Percentiles rank a stretch among this genome's conserved stretches.
phyloP scores from a whole-genome alignment of 2,888 invertebrate species.

The Hydrotaea diabolus region DNA sequence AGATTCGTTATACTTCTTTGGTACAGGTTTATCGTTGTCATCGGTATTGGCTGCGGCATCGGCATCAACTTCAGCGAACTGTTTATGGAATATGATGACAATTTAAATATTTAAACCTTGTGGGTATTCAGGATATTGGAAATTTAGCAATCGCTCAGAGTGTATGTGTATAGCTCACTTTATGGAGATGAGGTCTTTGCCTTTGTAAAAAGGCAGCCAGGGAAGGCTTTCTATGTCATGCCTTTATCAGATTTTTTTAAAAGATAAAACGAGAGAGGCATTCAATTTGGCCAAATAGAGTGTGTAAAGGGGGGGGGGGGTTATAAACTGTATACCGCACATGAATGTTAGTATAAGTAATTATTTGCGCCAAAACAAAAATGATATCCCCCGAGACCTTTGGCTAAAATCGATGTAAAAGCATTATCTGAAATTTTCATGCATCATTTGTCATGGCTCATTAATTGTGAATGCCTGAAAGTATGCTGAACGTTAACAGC shows the following conservation, averaged over 20 bases:
- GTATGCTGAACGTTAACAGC: background rate
- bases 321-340: background rate
- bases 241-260: background rate
- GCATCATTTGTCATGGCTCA: background rate
- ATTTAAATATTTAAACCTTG: conserved; percentile 37
- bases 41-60: background rate
- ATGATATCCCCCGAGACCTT: background rate
- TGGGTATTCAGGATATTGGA: background rate
- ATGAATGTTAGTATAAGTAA: background rate
- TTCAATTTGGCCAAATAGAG: no score
- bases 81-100: conserved; percentile 18
- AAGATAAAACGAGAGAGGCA: no score
- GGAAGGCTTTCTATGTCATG: background rate
- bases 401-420: background rate
- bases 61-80: background rate
- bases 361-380: background rate
- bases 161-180: no score
- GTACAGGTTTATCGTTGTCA: background rate
- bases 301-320: background rate
- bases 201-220: background rate
- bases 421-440: background rate
- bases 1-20: no score
- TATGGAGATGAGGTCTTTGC: background rate
- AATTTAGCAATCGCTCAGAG: no score
- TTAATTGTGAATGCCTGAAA: background rate